Evolutionary conservation across 2,797 vertebrate genomes (phyloP).

Genomic region (Rachycentron canadum): DNA sequence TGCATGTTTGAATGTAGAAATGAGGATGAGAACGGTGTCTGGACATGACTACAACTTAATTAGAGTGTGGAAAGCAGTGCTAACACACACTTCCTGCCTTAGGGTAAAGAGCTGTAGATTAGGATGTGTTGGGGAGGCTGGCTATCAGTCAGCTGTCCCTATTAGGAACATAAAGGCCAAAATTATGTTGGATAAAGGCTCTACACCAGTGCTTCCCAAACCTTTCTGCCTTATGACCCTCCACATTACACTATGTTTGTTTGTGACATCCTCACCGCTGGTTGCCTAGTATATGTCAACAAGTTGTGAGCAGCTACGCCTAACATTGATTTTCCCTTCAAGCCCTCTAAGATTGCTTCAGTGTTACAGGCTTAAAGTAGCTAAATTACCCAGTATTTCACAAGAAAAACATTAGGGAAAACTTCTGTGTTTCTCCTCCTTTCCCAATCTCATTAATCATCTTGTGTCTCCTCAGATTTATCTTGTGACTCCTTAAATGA

Average conservation of each 20-base stretch:
- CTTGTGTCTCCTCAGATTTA: background rate
- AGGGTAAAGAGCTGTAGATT: conserved; percentile 5
- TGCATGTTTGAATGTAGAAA: conserved; percentile 33
- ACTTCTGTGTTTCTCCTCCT: background rate
- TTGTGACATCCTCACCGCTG: background rate
- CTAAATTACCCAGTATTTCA: background rate
- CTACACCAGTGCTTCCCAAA: background rate
- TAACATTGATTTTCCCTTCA: background rate
- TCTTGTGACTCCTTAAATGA: background rate
- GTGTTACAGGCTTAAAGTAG: background rate
- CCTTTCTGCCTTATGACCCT: background rate
- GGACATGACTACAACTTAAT: conserved; percentile 41
- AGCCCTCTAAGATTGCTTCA: background rate
- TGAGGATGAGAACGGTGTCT: conserved; percentile 30
- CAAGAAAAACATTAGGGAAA: background rate
- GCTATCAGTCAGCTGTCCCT: conserved; percentile 16
- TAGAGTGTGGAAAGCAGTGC: conserved; percentile 9
- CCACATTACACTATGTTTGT: background rate
- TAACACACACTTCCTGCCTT: background rate
- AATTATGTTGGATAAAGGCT: background rate
- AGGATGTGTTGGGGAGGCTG: background rate
- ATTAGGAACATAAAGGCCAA: conserved; percentile 6
- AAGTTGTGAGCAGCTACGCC: background rate
- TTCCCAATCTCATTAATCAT: background rate
- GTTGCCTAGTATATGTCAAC: background rate